Percentiles rank a stretch among this genome's conserved stretches.
Conservation (phyloP, 2,888 invertebrate genomes). For the Leptinotarsa juncta region DNA sequence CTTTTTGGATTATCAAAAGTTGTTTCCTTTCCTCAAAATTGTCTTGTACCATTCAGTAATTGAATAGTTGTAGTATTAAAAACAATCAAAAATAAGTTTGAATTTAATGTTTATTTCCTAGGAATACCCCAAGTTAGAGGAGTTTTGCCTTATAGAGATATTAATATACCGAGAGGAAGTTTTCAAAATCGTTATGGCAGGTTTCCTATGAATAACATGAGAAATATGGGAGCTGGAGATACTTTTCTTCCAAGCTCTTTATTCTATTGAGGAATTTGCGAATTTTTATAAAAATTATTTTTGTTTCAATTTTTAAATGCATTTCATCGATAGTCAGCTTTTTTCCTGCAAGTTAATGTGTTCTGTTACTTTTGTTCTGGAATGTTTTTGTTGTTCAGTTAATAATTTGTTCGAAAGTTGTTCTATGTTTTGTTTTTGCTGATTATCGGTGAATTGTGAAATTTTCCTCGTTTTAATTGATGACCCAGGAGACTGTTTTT, state of each 20-base stretch:
- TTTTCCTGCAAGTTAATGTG: constrained; percentile 25
- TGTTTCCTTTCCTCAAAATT: not conserved
- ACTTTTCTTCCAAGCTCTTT: constrained; percentile 59
- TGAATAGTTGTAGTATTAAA: not conserved
- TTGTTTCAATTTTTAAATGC: constrained; percentile 41
- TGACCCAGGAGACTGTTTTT: constrained; percentile 45
- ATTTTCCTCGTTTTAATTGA: constrained; percentile 42
- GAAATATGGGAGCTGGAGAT: constrained; percentile 62
- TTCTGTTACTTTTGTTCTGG: constrained; percentile 36
- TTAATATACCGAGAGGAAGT: constrained; percentile 51
- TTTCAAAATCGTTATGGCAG: constrained; percentile 51
- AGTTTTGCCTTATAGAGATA: constrained; percentile 53
- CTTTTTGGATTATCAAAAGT: too few relatives aligned
- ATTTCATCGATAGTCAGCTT: constrained; percentile 42
- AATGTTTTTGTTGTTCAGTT: constrained; percentile 43
- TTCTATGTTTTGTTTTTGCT: constrained; percentile 41
- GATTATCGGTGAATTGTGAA: constrained; percentile 39
- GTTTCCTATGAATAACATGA: constrained; percentile 50
- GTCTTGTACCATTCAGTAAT: constrained; percentile 13
- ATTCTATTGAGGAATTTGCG: constrained; percentile 51
- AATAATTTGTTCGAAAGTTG: constrained; percentile 40
- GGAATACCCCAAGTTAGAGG: constrained; percentile 52
- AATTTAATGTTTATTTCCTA: constrained; percentile 31
- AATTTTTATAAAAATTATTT: constrained; percentile 31
- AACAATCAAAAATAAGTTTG: not conserved